Percentiles rank a stretch among this genome's conserved stretches.
phyloP scores from a whole-genome alignment of 2,888 invertebrate genomes.

The Netelia melanura region DNA sequence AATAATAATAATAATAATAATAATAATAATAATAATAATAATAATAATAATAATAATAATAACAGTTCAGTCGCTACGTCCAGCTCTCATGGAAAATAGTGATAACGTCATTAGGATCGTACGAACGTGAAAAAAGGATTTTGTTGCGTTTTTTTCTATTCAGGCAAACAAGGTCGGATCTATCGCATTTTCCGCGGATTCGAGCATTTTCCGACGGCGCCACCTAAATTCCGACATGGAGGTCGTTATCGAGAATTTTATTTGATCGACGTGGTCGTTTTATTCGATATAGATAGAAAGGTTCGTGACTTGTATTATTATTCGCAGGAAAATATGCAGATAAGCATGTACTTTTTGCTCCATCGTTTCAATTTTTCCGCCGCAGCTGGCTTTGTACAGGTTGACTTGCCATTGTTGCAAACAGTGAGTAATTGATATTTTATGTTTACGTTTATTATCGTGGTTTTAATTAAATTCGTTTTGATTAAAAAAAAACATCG shows the following conservation, averaged over 20 bases:
- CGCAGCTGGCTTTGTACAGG: slow-evolving; percentile 53
- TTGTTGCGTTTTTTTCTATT: not conserved
- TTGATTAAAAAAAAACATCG: no score
- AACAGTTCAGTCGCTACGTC: no score
- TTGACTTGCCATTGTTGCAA: slow-evolving; percentile 59
- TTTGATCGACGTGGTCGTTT: not conserved
- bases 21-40: no score
- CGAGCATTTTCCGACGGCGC: slow-evolving; percentile 41
- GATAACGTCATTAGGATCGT: not conserved
- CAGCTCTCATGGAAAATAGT: no score
- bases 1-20: no score
- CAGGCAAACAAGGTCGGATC: slow-evolving; percentile 64
- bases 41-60: no score
- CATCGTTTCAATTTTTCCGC: slow-evolving; percentile 58
- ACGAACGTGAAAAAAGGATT: not conserved
- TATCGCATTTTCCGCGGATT: slow-evolving; percentile 54
- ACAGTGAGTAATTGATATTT: slow-evolving; percentile 32
- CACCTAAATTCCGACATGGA: slow-evolving; percentile 28
- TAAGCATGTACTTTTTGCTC: slow-evolving; percentile 61
- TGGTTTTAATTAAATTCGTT: no score
- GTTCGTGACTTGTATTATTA: not conserved
- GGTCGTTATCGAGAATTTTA: not conserved
- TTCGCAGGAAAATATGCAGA: slow-evolving; percentile 52
- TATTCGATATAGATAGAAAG: not conserved
- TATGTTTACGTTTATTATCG: not conserved